A percentile compares a stretch with the other conserved stretches of the same genome.
These are phyloP conservation scores for Caenorhabditis sp. DNA, from an alignment of 2,888 invertebrate species.

Conservation along the genomic window DNA sequence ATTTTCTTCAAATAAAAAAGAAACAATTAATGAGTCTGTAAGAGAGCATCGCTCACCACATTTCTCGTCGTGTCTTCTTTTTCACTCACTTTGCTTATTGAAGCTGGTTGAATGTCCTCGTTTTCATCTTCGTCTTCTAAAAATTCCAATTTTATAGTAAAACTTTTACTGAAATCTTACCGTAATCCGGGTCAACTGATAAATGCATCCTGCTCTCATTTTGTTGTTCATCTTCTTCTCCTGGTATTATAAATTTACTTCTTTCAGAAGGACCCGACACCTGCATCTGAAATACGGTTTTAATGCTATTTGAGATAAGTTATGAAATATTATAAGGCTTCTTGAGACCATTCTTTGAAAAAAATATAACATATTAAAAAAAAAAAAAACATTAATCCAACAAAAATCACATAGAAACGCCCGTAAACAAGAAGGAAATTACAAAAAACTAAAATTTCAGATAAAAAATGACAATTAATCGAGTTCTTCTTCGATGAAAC, in stretches of 20 bases:
- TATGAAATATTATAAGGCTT: no score
- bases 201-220: not conserved
- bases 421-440: constrained; percentile 1
- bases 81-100: not conserved
- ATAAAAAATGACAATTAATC: constrained; percentile 16
- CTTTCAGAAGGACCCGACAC: constrained; percentile 6
- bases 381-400: not conserved
- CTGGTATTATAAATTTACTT: constrained; percentile 12
- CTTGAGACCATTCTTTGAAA: not conserved
- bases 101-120: not conserved
- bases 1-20: constrained; percentile 51
- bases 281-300: constrained; percentile 11
- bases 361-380: constrained; percentile 1
- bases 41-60: not conserved
- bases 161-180: constrained; percentile 1
- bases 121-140: not conserved
- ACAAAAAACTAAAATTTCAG: constrained; percentile 7
- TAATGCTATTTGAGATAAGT: no score
- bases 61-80: not conserved
- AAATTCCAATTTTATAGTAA: not conserved
- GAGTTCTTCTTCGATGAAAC: constrained; percentile 36
- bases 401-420: not conserved
- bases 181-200: constrained; percentile 33
- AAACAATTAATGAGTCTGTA: not conserved
- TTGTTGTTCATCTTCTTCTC: not conserved